Evolutionary conservation across 2,113 vertebrate genomes (phyloP), one percentile per base, ranked within the genome.

Genomic region (Poeciliopsis retropinna): DNA sequence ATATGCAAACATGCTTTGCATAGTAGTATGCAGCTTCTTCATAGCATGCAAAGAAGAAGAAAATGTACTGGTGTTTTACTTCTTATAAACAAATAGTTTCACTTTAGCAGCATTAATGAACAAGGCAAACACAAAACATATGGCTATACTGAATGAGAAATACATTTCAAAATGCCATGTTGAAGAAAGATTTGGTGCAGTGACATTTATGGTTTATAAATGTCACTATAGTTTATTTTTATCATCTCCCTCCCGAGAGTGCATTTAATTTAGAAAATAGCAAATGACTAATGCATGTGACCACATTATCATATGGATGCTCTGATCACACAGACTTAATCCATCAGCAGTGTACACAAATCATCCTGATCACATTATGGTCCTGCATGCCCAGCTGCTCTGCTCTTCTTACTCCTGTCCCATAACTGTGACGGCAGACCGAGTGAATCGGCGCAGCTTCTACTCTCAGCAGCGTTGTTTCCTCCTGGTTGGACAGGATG

Each of bases 401-500:
- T 76, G 67, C 39, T 37, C 68, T 72, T 54, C 60, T 39, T 73
- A 68, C 88, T 86, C 81, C 85, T 86, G 86, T 68, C 83, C 70
- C 78, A 77, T 84, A 88, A 88, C 79, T 89, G 84, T 63, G 27
- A 68, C 63, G 77, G 82, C 85, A 76, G 85, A 83, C 79, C 74
- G 74, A 39, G 8, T 62, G 78, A 76, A 83, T 73, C 85, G 84
- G 72, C 14, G 4, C 61, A 29, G 80, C 72, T 79, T 84, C 87
- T 91, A 88, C 88, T 91, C 85, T 87, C 75, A 70, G 88, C 8
- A 14, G 64, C 81, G 74, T 75, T 81, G 86, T 87, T 75, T 67
- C 64, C 73, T 62, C 73, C 67, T 82, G 87, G 87, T 89, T 81
- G 67, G 75, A 76, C 76, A 83, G 75, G 69, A 82, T 82, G 84